A percentile compares a stretch with the other conserved stretches of the same genome.
Evolutionary conservation across 2,888 invertebrate genomes (phyloP).

Genomic region (Nudaria mundana): DNA sequence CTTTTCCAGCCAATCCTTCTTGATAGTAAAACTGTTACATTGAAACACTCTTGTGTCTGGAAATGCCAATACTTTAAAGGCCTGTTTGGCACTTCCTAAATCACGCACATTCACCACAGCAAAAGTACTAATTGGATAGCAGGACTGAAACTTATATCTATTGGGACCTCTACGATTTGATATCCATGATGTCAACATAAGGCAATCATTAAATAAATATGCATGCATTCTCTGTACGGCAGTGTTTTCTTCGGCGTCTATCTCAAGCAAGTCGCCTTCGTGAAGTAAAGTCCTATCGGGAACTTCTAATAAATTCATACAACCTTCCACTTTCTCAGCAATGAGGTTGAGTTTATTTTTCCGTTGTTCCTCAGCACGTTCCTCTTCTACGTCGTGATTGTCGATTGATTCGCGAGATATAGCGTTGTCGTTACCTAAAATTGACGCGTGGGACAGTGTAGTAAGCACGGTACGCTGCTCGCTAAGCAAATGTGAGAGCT

Average conservation of each 20-base stretch:
- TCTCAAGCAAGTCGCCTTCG: conserved; percentile 94
- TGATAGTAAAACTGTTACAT: conserved; percentile 88
- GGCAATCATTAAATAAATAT: conserved; percentile 95
- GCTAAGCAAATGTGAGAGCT: conserved; percentile 94
- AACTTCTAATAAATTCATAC: conserved; percentile 89
- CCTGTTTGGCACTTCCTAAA: conserved; percentile 93
- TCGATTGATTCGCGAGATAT: conserved; percentile 77
- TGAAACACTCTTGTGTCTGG: conserved; percentile 96
- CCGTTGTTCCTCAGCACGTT: conserved; percentile 82
- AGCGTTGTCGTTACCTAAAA: conserved; percentile 77
- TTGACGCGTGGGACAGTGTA: conserved; percentile 86
- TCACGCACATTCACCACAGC: conserved; percentile 97
- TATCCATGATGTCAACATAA: conserved; percentile 93
- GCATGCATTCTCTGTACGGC: conserved; percentile 94
- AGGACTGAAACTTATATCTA: conserved; percentile 90
- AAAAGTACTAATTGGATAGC: conserved; percentile 92
- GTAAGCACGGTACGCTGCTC: conserved; percentile 94
- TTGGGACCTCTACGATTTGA: conserved; percentile 88
- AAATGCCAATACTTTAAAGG: conserved; percentile 96
- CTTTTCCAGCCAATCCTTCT: conserved; percentile 97
- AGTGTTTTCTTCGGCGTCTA: conserved; percentile 93
- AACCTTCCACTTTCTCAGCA: conserved; percentile 93
- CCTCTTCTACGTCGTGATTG: conserved; percentile 77
- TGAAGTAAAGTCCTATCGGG: conserved; percentile 90
- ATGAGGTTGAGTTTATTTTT: conserved; percentile 85